Evolutionary conservation across 2,888 invertebrate genomes (phyloP).

Genomic region (Drosophila tanythrix): DNA sequence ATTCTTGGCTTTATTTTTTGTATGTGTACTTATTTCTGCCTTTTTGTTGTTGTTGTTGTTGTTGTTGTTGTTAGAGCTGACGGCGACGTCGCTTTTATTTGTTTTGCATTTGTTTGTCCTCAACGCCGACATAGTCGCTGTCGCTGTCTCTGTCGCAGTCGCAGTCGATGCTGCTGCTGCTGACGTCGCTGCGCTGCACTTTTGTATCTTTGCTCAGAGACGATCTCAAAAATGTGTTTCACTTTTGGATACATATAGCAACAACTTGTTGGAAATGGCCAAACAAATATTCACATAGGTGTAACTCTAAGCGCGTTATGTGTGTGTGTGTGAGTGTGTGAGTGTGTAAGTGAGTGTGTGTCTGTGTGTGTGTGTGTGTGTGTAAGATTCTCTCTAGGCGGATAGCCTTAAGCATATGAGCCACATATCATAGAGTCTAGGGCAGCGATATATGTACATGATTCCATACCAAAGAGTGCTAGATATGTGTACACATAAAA

Average conservation of each 20-base stretch:
- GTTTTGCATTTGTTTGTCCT: constrained; percentile 77
- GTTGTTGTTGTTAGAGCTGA: constrained; percentile 47
- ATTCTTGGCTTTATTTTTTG: constrained; percentile 28
- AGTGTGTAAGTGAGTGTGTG: background rate
- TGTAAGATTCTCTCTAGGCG: constrained; percentile 14
- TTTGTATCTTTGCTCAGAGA: constrained; percentile 43
- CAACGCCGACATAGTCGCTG: constrained; percentile 44
- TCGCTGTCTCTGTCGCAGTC: background rate
- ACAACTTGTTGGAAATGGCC: constrained; percentile 65
- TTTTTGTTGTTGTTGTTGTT: constrained; percentile 8
- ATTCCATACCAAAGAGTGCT: constrained; percentile 7
- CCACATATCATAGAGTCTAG: constrained; percentile 29
- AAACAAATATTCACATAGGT: constrained; percentile 58
- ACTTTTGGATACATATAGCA: constrained; percentile 64
- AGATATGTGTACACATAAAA: constrained; percentile 20
- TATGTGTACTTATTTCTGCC: constrained; percentile 29
- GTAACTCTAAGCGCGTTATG: background rate
- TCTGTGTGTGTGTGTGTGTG: constrained; percentile 3
- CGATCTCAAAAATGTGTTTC: constrained; percentile 55
- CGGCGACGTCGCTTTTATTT: constrained; percentile 63
- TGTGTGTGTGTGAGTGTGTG: background rate
- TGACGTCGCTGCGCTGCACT: constrained; percentile 42
- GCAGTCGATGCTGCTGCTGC: background rate
- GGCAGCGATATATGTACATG: constrained; percentile 8
- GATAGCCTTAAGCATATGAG: constrained; percentile 18